Conservation (phyloP, 2,113 vertebrate species). For the Elephas maximus region DNA sequence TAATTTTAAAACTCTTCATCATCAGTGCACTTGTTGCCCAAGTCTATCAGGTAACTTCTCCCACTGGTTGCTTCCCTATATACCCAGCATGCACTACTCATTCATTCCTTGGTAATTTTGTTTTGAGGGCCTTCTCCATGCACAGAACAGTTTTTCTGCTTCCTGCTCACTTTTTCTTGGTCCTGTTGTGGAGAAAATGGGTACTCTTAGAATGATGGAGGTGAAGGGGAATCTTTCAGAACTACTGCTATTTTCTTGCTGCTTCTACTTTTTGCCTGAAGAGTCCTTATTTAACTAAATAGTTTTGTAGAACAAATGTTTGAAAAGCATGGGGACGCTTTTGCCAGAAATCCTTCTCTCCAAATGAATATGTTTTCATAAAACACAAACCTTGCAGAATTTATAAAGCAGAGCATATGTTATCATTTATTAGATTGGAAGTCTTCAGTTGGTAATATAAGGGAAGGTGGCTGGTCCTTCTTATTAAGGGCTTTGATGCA, state of each 20-base stretch:
- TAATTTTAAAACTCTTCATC: not conserved
- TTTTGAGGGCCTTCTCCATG: not conserved
- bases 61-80: not conserved
- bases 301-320: slow-evolving; percentile 17
- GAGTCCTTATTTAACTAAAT: not conserved
- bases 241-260: not conserved
- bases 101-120: not conserved
- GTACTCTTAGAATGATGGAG: not conserved
- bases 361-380: not conserved
- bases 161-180: not conserved
- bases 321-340: not conserved
- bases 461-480: not conserved
- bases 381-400: not conserved
- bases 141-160: not conserved
- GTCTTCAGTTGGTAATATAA: not conserved
- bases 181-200: not conserved
- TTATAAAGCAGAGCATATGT: not conserved
- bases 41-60: not conserved
- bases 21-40: not conserved
- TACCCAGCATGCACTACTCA: not conserved
- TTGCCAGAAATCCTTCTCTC: not conserved
- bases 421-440: not conserved
- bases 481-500: not conserved
- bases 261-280: not conserved
- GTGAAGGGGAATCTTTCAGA: not conserved